Evolutionary conservation across 2,113 vertebrate genomes (phyloP).

Genomic region (Phoenicopterus ruber): DNA sequence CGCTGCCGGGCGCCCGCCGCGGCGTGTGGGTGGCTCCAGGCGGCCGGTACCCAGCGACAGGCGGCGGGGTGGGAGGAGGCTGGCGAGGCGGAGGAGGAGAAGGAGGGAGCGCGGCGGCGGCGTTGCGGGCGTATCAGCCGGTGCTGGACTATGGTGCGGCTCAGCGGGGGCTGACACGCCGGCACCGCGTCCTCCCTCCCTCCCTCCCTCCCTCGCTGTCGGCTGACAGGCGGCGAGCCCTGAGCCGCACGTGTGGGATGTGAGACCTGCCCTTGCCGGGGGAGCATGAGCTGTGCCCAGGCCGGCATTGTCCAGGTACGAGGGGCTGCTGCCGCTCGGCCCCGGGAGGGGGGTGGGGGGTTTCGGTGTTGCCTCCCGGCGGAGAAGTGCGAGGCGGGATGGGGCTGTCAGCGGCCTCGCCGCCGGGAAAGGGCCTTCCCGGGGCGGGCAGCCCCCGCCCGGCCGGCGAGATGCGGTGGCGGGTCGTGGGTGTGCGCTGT

Average conservation of each 20-base stretch:
- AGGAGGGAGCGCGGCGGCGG: slow-evolving; percentile 49
- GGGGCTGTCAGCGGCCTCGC: background rate
- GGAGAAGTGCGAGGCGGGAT: background rate
- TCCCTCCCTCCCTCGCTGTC: background rate
- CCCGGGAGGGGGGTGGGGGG: background rate
- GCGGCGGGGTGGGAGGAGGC: slow-evolving; percentile 32
- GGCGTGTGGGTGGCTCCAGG: slow-evolving; percentile 68
- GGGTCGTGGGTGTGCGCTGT: background rate
- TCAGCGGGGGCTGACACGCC: background rate
- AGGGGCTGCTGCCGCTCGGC: slow-evolving; percentile 2
- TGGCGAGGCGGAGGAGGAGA: slow-evolving; percentile 46
- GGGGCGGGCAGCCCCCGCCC: background rate
- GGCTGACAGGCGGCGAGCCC: background rate
- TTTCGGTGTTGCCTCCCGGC: background rate
- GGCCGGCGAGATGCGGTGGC: background rate
- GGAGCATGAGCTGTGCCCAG: slow-evolving; percentile 76
- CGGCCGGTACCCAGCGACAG: slow-evolving; percentile 44
- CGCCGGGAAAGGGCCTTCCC: background rate
- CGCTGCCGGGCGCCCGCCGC: background rate
- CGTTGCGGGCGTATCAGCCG: slow-evolving; percentile 7
- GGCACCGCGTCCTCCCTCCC: background rate
- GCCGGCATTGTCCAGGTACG: slow-evolving; percentile 75
- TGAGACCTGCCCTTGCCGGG: slow-evolving; percentile 23
- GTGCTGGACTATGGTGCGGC: slow-evolving; percentile 13
- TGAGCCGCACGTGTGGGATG: slow-evolving; percentile 54